Percentiles rank a stretch among this genome's conserved stretches.
phyloP scores from a whole-genome alignment of 2,113 vertebrate species.

The Montifringilla adamsi region DNA sequence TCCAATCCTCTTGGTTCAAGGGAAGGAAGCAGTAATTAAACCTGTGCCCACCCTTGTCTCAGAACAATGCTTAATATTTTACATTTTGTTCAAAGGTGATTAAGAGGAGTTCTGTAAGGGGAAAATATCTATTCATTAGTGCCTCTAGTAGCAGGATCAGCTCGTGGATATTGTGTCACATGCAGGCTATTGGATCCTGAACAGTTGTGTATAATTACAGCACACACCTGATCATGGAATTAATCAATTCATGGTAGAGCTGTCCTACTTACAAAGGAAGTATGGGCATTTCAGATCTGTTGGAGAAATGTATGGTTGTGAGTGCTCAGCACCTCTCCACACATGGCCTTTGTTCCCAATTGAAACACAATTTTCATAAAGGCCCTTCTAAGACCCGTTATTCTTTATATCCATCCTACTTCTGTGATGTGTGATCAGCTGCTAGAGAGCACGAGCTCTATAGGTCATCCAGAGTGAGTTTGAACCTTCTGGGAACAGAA shows the following conservation, averaged over 20 bases:
- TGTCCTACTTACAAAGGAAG: background rate
- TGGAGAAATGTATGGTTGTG: background rate
- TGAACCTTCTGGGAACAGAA: background rate
- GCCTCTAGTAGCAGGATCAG: background rate
- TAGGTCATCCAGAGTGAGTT: background rate
- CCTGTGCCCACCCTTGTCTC: background rate
- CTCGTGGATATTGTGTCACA: background rate
- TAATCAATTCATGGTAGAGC: background rate
- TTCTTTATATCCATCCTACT: background rate
- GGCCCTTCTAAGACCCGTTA: background rate
- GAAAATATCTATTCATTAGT: background rate
- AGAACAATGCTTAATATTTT: background rate
- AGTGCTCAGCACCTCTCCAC: background rate
- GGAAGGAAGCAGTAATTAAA: background rate
- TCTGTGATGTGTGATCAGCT: background rate
- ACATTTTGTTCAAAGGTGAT: background rate
- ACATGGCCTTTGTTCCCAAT: background rate
- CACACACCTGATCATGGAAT: background rate
- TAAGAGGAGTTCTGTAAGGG: background rate
- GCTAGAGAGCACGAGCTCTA: conserved; percentile 3
- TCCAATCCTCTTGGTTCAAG: background rate
- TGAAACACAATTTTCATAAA: background rate
- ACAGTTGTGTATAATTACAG: background rate
- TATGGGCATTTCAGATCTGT: background rate
- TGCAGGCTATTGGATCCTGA: background rate